These are phyloP conservation scores for Eidolon dupreanum DNA, from an alignment of 2,797 vertebrate species.

Conservation along the genomic window DNA sequence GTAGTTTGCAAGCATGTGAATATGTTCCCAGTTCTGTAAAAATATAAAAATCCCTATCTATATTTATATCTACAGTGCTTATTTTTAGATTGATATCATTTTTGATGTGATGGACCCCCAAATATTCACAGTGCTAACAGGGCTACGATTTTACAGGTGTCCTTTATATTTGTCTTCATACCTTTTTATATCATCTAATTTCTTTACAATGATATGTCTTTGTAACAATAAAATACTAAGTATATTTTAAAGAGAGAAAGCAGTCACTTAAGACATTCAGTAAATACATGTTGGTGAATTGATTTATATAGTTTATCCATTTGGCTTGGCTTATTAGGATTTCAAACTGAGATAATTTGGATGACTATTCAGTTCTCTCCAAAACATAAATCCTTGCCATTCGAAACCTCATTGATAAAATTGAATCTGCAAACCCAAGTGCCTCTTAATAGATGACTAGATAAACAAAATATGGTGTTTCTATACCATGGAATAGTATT, in stretches of 20 bases:
- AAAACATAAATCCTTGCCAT: not conserved
- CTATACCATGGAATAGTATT: not conserved
- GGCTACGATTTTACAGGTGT: not conserved
- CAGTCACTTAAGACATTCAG: not conserved
- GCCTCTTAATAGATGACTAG: not conserved
- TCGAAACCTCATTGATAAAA: not conserved
- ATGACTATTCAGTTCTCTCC: not conserved
- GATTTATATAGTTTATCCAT: not conserved
- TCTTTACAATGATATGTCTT: not conserved
- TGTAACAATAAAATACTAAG: conserved; percentile 21
- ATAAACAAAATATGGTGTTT: not conserved
- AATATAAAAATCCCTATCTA: not conserved
- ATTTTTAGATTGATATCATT: not conserved
- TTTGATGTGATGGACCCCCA: not conserved
- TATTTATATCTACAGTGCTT: not conserved
- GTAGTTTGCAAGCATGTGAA: not conserved
- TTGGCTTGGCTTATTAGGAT: not conserved
- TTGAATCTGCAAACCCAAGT: not conserved
- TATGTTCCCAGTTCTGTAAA: not conserved
- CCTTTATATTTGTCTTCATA: not conserved
- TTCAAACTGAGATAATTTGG: not conserved
- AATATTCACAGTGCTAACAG: not conserved
- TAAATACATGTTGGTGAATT: not conserved
- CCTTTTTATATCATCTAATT: not conserved
- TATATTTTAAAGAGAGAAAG: conserved; percentile 8